These are phyloP conservation scores for Cisticola juncidis DNA, from an alignment of 2,113 vertebrate genomes.

Conservation along the genomic window DNA sequence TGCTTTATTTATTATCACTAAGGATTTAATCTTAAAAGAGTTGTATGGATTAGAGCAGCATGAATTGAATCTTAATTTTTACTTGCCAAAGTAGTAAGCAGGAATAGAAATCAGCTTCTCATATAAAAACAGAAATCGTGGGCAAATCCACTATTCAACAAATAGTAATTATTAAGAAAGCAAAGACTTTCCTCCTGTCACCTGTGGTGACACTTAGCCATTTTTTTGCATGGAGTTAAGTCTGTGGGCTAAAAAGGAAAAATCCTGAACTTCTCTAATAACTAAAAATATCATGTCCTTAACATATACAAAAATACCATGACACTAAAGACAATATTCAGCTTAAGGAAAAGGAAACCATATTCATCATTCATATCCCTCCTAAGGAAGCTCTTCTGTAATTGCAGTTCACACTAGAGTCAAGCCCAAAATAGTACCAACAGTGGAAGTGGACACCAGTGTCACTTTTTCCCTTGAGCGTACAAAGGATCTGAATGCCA, in stretches of 20 bases:
- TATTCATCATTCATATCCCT: slow-evolving; percentile 32
- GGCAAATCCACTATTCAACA: not conserved
- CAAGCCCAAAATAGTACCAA: slow-evolving; percentile 45
- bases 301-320: not conserved
- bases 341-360: slow-evolving; percentile 41
- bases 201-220: not conserved
- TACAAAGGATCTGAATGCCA: not conserved
- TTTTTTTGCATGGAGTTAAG: not conserved
- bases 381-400: slow-evolving; percentile 46
- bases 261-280: not conserved
- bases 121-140: not conserved
- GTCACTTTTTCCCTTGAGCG: slow-evolving; percentile 13
- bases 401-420: not conserved
- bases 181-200: not conserved
- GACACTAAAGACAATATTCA: not conserved
- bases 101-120: not conserved
- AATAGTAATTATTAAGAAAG: not conserved
- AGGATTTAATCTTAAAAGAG: not conserved
- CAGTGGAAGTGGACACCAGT: not conserved
- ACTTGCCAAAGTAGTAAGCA: not conserved
- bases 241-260: not conserved
- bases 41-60: not conserved
- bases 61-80: not conserved
- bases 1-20: not conserved
- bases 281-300: slow-evolving; percentile 20